Evolutionary conservation across 2,888 invertebrate species (phyloP), one percentile per base, ranked within the genome.

Genomic region (Lasioglossum calceatum): DNA sequence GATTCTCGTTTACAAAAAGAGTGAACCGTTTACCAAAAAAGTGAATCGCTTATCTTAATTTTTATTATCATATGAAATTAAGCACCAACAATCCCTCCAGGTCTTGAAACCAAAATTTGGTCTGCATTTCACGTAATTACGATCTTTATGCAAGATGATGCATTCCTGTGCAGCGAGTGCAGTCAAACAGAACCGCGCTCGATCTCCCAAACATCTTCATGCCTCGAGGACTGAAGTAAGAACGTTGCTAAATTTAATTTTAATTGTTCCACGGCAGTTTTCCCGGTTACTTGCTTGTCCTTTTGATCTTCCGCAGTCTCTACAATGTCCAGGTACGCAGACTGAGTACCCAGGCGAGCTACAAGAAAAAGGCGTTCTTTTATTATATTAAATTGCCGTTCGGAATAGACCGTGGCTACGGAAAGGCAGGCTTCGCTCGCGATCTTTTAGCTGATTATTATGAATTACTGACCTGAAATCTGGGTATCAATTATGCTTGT

Each of bases 401-500:
- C 79, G 79, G 76, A 54, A 77, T 85, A 79, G 85, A 85, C 67
- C 10, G 58, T 85, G 27, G 73, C 42, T n/a, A 70, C 64, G 76
- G 70, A 32, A 78, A 72, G 79, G 76, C 27, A 73, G 73, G 39
- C 79, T 44, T 64, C 67, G 85, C 79, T 61, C 85, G 85, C 85
- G 85, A 85, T 85, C 76, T 85, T 85, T 85, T 84, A 77, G 77
- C 79, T 77, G 85, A 85, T 85, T 85, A 85, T 85, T 80, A 85
- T 85, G 85, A 85, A 85, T 85, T 85, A 85, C 85, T 64, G 78
- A 50, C n/a, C 73, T 85, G 85, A 85, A 85, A 85, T 85, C 85
- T 77, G 79, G 79, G 85, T 85, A 85, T 85, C 85, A 88, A 88
- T 87, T 88, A 88, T 82, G 83, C 64, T 79, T 81, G 85, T 71